A percentile compares a stretch with the other conserved stretches of the same genome.
phyloP scores from a whole-genome alignment of 2,113 vertebrate genomes.

The Hystrix cristata region DNA sequence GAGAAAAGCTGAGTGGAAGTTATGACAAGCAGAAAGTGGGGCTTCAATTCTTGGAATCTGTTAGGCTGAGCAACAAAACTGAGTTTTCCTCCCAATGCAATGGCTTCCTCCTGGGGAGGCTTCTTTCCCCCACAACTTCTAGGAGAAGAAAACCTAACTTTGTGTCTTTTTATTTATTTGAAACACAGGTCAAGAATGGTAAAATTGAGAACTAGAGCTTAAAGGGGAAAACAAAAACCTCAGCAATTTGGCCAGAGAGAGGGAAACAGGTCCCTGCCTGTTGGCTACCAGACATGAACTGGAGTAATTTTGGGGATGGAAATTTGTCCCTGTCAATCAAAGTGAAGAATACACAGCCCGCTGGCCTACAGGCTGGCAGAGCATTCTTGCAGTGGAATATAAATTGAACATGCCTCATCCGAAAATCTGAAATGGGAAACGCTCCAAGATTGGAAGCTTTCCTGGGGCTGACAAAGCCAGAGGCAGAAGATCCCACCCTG shows the following conservation, averaged over 20 bases:
- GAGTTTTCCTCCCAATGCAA: background rate
- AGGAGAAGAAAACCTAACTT: background rate
- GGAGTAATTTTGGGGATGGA: background rate
- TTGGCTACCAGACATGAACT: background rate
- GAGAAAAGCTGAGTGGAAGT: accelerated
- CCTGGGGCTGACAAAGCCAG: background rate
- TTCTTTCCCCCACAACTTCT: background rate
- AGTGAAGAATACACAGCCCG: background rate
- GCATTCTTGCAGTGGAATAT: no score
- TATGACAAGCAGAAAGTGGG: accelerated
- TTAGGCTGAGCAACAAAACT: no score
- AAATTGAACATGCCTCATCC: background rate
- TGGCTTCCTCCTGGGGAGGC: background rate
- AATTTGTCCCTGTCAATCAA: background rate
- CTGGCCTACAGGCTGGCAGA: background rate
- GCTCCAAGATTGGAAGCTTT: background rate
- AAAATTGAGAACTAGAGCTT: background rate
- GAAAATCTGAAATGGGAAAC: background rate
- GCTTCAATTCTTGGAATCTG: accelerated
- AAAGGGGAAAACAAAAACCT: background rate
- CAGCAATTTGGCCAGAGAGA: background rate
- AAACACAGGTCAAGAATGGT: background rate
- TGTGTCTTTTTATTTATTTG: background rate
- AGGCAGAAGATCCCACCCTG: background rate
- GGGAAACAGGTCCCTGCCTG: background rate